Evolutionary conservation across 2,888 invertebrate genomes (phyloP), one percentile per base, ranked within the genome.

Genomic region (Schrankia costaestrigalis): DNA sequence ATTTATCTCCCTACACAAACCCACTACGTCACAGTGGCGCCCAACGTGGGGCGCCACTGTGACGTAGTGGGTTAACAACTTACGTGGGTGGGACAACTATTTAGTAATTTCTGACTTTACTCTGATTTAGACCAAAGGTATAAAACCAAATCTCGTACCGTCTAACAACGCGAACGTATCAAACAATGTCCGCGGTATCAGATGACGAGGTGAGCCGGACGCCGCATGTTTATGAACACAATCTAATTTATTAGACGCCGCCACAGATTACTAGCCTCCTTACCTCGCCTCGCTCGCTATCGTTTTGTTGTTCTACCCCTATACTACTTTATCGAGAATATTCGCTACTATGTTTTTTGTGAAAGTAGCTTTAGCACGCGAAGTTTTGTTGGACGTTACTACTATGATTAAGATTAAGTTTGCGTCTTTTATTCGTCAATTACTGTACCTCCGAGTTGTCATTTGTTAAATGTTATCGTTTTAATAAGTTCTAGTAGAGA

Each of bases 191-290:
- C 68, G 66, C 67, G 67, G 68, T 77, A 78, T 77, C 72, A 74
- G 77, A 78, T 78, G 77, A 76, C 78, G 75, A 71, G 66, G 60
- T 51, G 56, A 54, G 56, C 59, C 52, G 66, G 61, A 63, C 68
- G 63, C 65, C 64, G 74, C 77, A 72, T 75, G 77, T 76, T 76
- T 75, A 77, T 69, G 74, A 69, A 64, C 64, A 58, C 67, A 59
- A 64, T 72, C 74, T 78, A 75, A 78, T 82, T 82, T 81, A 82
- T 81, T 66, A 67, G 63, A 69, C 67, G 72, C 64, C 67, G 56
- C 52, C 30, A 52, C 53, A 65, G 66, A 69, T 66, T 56, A 56
- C 52, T 26, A 49, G 56, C 57, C 61, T 57, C 58, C 54, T 56
- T 52, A 48, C 41, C 41, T 31, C 57, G 59, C 62, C 40, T 56